Base-by-base conservation (phyloP, 2,888 invertebrate genomes). In the Plagodis pulveraria region DNA sequence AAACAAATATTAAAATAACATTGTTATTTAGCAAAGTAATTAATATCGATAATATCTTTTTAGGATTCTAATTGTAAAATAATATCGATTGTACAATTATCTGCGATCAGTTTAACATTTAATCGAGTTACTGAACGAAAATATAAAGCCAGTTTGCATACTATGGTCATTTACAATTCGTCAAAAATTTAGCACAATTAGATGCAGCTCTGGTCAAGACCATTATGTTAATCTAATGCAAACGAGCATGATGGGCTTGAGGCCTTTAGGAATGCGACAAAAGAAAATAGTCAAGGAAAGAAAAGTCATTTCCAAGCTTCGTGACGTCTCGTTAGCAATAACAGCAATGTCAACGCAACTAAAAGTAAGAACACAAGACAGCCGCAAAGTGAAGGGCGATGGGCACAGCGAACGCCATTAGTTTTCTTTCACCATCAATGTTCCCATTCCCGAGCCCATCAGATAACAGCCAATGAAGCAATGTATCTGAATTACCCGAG, bases 351-450 rank as follows among this genome's bases (percentile, higher is more conserved):
- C 57, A 52, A 43, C 43, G 45, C 9, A 49, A 5, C 50, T 8
- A 59, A 50, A 59, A 50, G 59, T 50, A 55, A 59, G 51, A 59
- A 53, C 50, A 50, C 32, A 53, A 47, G 34, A 38, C 47, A 55
- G 32, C 53, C 44, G 49, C 42, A 59, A 60, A 60, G 60, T 60
- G 60, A 60, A 60, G 56, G 60, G 59, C 59, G 32, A 44, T 53
- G 48, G 44, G 50, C 58, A 40, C 49, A 44, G 44, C 58, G 33
- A 52, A 58, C 48, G 43, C 35, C 38, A 51, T 58, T 48, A 46
- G 41, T 36, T 40, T 40, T 40, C 40, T 40, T 40, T 40, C 40
- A 10, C 40, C 40, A 40, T 40, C 36, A 43, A 53, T 22, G 49
- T 49, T 40, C 58, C 45, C 44, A 56, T 51, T 47, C 41, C 48